Conservation (phyloP, 2,888 invertebrate species). For the Ormyrus rosae region DNA sequence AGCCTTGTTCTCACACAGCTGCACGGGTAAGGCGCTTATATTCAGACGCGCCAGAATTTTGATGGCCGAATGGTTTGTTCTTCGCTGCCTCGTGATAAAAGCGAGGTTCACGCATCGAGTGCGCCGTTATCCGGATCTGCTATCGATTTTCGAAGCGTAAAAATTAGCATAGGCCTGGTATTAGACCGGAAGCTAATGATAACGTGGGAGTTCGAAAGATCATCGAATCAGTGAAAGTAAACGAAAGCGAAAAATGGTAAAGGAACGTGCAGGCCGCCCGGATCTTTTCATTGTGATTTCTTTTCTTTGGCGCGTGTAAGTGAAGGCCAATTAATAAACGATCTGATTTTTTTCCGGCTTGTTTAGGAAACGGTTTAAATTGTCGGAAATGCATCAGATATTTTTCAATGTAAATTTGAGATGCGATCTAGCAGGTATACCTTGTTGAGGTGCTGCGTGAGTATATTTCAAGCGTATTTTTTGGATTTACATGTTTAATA, state of each 20-base stretch:
- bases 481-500: too few species aligned
- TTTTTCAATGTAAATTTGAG: too few species aligned
- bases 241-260: slow-evolving; percentile 46
- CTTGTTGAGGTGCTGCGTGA: too few species aligned
- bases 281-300: slow-evolving; percentile 32
- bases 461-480: background rate
- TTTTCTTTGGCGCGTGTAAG: slow-evolving; percentile 35
- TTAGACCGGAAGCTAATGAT: slow-evolving; percentile 30
- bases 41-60: background rate
- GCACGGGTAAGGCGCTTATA: background rate
- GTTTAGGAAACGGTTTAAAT: slow-evolving; percentile 7
- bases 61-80: background rate
- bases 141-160: slow-evolving; percentile 18
- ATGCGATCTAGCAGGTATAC: too few species aligned
- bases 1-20: slow-evolving; percentile 23
- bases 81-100: background rate
- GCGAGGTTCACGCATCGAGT: slow-evolving; percentile 4
- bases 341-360: background rate
- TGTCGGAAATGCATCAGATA: background rate
- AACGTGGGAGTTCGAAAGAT: slow-evolving; percentile 39
- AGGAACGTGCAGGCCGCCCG: background rate
- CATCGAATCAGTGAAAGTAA: slow-evolving; percentile 53
- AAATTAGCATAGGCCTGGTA: background rate
- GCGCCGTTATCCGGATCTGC: slow-evolving; percentile 2
- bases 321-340: slow-evolving; percentile 26